These are phyloP conservation scores for Heliconius ismenius DNA, from an alignment of 2,888 invertebrate genomes.

Conservation along the genomic window DNA sequence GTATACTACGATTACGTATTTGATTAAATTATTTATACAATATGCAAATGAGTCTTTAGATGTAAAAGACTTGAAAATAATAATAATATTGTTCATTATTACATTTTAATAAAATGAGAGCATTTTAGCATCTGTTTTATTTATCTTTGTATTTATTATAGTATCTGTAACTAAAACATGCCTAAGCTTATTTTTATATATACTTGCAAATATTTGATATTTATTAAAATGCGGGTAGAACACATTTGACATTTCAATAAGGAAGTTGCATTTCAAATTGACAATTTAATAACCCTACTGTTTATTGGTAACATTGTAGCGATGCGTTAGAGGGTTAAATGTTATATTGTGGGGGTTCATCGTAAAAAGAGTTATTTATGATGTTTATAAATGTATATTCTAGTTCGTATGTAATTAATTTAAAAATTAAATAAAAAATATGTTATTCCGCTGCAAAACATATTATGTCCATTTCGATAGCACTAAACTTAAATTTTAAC, in stretches of 20 bases:
- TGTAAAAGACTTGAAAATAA: neutral
- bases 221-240: conserved; percentile 24
- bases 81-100: neutral
- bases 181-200: neutral
- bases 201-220: conserved; percentile 4
- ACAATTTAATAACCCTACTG: conserved; percentile 13
- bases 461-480: neutral
- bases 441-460: neutral
- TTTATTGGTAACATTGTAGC: conserved; percentile 10
- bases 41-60: neutral
- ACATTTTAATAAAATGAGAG: neutral
- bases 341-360: neutral
- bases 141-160: too few species aligned
- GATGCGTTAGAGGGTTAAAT: conserved; percentile 5
- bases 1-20: conserved; percentile 10
- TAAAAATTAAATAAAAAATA: neutral
- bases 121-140: neutral
- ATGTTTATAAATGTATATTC: neutral
- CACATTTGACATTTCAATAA: conserved; percentile 24
- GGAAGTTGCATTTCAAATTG: conserved; percentile 31
- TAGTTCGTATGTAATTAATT: neutral
- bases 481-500: neutral
- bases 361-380: conserved; percentile 1
- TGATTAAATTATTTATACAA: conserved; percentile 4
- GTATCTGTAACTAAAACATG: neutral